Conservation (phyloP, 2,113 vertebrate species). For the Saccopteryx bilineata region DNA sequence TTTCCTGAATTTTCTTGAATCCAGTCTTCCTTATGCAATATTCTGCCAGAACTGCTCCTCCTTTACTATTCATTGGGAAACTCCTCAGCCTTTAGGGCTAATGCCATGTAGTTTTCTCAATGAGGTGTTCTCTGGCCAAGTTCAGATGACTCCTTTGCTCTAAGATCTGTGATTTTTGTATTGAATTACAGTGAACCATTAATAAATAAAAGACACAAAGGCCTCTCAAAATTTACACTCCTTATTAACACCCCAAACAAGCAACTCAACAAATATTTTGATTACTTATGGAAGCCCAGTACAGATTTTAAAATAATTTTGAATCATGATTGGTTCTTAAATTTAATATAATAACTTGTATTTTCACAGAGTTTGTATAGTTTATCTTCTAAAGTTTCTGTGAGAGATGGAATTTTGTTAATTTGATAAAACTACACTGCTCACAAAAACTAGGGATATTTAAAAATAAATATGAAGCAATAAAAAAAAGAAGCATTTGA, state of each 20-base stretch:
- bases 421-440: background rate
- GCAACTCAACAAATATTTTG: conserved; percentile 11
- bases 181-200: background rate
- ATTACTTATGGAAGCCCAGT: background rate
- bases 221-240: background rate
- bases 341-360: background rate
- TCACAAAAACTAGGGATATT: no score
- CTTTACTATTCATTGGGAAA: background rate
- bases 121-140: background rate
- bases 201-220: background rate
- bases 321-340: conserved; percentile 20
- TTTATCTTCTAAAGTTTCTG: background rate
- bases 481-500: no score
- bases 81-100: background rate
- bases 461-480: no score
- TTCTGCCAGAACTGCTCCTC: background rate
- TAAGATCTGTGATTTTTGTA: background rate
- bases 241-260: background rate
- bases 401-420: background rate
- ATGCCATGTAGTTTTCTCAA: background rate
- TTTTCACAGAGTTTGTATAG: background rate
- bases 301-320: conserved; percentile 42
- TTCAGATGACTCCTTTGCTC: background rate
- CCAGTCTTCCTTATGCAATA: background rate
- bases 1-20: conserved; percentile 9